These are phyloP conservation scores for Calidris pugnax DNA, from an alignment of 2,113 vertebrate species.

Conservation along the genomic window DNA sequence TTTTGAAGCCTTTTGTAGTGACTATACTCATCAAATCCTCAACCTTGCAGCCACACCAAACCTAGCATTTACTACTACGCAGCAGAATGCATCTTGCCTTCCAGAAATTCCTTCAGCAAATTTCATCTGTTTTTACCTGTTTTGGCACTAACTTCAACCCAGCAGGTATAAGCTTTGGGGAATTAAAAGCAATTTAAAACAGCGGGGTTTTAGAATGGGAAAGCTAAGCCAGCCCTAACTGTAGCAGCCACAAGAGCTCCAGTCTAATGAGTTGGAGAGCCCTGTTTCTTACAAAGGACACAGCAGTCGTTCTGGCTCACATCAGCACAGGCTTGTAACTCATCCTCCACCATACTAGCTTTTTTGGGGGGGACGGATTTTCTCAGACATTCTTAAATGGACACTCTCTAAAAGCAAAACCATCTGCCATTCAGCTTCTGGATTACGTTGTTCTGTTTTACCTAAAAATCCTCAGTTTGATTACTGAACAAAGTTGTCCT, in stretches of 20 bases:
- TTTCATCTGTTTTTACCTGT: not conserved
- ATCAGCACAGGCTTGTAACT: not conserved
- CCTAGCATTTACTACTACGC: not conserved
- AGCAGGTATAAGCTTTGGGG: slow-evolving; percentile 17
- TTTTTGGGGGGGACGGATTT: not conserved
- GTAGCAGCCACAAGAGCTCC: not conserved
- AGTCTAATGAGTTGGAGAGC: not conserved
- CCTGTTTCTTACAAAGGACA: not conserved
- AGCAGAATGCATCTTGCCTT: not conserved
- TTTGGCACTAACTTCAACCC: not conserved
- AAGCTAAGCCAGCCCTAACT: not conserved
- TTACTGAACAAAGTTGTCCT: not conserved
- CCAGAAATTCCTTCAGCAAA: slow-evolving; percentile 7
- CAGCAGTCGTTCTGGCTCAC: not conserved
- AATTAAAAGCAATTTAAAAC: slow-evolving; percentile 32
- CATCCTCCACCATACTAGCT: not conserved
- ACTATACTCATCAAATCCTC: not conserved
- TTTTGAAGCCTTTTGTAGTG: not conserved
- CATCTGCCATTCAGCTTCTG: not conserved
- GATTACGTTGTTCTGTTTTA: not conserved
- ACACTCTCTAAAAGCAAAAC: not conserved
- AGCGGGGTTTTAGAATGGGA: slow-evolving; percentile 15
- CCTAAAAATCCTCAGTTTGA: not conserved
- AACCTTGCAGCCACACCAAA: not conserved
- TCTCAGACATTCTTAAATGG: not conserved